These are phyloP conservation scores for Lucilia sericata DNA, from an alignment of 1,140 invertebrate genomes.

Conservation along the genomic window DNA sequence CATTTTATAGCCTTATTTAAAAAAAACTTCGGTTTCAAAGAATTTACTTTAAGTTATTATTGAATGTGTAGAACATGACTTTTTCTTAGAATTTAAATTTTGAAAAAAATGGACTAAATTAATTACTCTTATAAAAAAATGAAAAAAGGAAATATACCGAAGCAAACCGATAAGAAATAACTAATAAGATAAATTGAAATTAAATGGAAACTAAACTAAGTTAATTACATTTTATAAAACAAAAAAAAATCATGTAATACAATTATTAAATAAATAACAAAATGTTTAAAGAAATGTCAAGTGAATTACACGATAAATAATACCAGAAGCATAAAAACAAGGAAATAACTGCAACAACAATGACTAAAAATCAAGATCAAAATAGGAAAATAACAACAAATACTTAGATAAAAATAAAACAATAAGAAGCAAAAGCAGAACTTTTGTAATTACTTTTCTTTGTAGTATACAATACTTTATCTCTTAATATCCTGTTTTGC, in stretches of 20 bases:
- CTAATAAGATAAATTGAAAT: not conserved
- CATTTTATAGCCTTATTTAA: too few relatives aligned
- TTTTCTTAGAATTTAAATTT: too few relatives aligned
- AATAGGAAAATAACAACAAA: not conserved
- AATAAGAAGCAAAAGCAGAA: not conserved
- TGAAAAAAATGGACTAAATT: too few relatives aligned
- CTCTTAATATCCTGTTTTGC: not conserved
- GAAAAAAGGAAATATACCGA: not conserved
- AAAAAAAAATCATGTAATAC: not conserved
- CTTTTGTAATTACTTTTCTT: slow-evolving; percentile 7
- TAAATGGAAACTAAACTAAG: not conserved
- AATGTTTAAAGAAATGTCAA: not conserved
- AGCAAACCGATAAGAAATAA: not conserved
- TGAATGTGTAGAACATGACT: too few relatives aligned
- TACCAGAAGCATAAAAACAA: too few relatives aligned
- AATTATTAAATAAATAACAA: not conserved
- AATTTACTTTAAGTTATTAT: too few relatives aligned
- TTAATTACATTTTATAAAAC: not conserved
- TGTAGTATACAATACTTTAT: not conserved
- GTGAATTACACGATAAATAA: not conserved
- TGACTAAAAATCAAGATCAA: not conserved
- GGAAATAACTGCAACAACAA: too few relatives aligned
- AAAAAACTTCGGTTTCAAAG: too few relatives aligned
- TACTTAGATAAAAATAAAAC: not conserved
- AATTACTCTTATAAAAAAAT: too few relatives aligned